A percentile compares a stretch with the other conserved stretches of the same genome.
phyloP scores from a whole-genome alignment of 2,797 vertebrate genomes.

The Lindbergichthys nudifrons region DNA sequence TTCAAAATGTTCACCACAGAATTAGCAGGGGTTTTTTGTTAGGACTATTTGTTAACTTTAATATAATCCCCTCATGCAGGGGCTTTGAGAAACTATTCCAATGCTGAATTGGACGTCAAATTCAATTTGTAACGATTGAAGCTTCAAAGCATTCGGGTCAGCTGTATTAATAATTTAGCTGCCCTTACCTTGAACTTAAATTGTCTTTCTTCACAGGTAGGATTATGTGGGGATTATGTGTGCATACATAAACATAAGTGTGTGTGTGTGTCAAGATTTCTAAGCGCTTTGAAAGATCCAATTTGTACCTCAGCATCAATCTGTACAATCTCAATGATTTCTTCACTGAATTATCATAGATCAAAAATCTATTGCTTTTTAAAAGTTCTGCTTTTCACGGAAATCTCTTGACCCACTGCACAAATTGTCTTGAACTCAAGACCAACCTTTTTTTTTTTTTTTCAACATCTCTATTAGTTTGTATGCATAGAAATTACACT shows the following conservation, averaged over 20 bases:
- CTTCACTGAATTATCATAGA: background rate
- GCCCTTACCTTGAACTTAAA: constrained; percentile 28
- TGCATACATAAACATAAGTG: constrained; percentile 20
- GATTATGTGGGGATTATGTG: constrained; percentile 30
- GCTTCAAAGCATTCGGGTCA: too few species aligned
- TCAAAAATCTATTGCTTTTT: background rate
- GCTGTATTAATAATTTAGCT: background rate
- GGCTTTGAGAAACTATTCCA: too few species aligned
- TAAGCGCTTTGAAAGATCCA: background rate
- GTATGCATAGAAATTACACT: too few species aligned
- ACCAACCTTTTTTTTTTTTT: too few species aligned
- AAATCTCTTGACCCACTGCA: background rate
- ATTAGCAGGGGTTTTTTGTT: too few species aligned
- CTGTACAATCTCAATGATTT: background rate
- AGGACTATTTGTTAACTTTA: too few species aligned
- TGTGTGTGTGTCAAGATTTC: background rate
- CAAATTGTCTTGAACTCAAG: constrained; percentile 1
- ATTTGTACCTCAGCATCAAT: background rate
- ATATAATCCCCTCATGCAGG: too few species aligned
- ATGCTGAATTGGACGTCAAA: too few species aligned
- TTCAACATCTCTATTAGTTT: too few species aligned
- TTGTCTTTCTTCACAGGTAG: constrained; percentile 10
- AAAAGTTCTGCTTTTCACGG: background rate
- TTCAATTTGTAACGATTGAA: too few species aligned
- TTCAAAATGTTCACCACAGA: too few species aligned